Conservation (phyloP, 2,113 vertebrate genomes). For the Elanoides forficatus region DNA sequence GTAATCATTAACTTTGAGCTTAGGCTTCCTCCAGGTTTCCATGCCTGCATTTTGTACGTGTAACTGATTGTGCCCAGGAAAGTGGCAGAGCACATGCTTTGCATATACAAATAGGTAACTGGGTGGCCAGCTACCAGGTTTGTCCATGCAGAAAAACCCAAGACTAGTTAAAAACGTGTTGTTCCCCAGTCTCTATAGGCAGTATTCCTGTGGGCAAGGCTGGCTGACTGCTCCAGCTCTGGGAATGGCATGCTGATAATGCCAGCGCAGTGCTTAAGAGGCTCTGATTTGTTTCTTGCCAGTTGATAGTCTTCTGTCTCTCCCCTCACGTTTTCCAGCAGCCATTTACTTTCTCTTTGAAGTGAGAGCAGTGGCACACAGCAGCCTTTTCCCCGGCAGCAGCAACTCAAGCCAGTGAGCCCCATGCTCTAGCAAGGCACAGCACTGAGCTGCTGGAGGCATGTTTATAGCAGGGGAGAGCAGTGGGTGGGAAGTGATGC, state of each 20-base stretch:
- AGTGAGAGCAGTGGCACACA: background rate
- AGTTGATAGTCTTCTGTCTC: background rate
- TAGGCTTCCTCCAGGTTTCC: constrained; percentile 11
- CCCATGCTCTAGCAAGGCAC: background rate
- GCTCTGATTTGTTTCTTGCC: background rate
- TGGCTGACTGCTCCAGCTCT: background rate
- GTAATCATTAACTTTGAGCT: constrained; percentile 18
- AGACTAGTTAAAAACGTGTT: background rate
- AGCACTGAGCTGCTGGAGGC: background rate
- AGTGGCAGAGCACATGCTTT: background rate
- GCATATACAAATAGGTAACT: background rate
- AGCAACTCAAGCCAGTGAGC: background rate
- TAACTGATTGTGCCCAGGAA: background rate
- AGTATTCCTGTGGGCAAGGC: background rate
- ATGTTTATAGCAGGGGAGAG: background rate
- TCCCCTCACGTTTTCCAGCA: background rate
- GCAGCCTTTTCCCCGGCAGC: background rate
- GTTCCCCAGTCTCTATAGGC: background rate
- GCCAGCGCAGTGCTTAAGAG: background rate
- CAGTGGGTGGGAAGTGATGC: background rate
- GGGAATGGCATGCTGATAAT: background rate
- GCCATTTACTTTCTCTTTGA: background rate
- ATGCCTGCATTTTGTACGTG: background rate
- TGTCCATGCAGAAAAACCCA: background rate
- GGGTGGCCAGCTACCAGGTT: background rate